Evolutionary conservation across 2,113 vertebrate species (phyloP).

Genomic region (Zosterops japonicus): DNA sequence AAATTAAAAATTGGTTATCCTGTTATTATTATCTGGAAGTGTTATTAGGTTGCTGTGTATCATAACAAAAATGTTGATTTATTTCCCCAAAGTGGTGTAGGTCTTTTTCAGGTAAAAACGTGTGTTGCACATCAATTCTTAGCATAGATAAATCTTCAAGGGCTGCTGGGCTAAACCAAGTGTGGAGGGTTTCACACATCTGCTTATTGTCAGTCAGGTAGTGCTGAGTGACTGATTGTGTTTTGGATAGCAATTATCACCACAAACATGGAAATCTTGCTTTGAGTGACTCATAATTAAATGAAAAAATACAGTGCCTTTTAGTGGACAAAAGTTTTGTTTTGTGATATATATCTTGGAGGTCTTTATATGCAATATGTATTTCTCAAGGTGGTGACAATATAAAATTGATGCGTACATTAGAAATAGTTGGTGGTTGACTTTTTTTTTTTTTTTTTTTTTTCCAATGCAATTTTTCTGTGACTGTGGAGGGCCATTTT

Average conservation of each 20-base stretch:
- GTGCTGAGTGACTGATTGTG: background rate
- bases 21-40: background rate
- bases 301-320: background rate
- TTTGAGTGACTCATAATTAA: background rate
- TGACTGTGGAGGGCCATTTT: background rate
- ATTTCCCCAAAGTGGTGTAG: background rate
- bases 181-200: background rate
- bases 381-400: background rate
- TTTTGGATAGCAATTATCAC: background rate
- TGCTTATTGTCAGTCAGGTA: background rate
- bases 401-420: background rate
- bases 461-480: background rate
- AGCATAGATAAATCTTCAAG: background rate
- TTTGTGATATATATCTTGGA: background rate
- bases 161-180: background rate
- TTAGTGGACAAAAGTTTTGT: background rate
- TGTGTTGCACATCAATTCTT: background rate
- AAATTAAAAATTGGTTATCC: background rate
- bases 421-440: background rate
- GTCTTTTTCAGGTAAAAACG: background rate
- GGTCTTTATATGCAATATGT: background rate
- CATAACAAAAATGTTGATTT: background rate
- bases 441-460: too few species aligned
- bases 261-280: background rate
- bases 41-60: background rate